Conservation (phyloP, 2,113 vertebrate genomes). For the Xenotilapia caudafasciata region DNA sequence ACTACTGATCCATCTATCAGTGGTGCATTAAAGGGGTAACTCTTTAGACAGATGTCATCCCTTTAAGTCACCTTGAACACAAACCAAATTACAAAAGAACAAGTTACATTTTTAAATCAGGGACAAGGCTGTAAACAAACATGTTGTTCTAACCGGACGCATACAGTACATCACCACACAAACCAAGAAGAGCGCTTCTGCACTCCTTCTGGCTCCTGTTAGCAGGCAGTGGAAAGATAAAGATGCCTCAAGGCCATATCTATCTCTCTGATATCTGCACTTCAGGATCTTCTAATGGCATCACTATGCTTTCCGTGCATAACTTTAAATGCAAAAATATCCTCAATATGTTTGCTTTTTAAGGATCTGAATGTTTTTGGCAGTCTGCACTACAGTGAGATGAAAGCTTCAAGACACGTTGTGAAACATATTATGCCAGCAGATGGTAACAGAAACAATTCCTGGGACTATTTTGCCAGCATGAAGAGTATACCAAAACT, state of each 20-base stretch:
- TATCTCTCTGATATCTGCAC: not conserved
- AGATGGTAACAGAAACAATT: not conserved
- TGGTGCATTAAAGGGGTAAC: not conserved
- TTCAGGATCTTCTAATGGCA: not conserved
- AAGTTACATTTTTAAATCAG: not conserved
- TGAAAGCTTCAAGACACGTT: not conserved
- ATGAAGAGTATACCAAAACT: not conserved
- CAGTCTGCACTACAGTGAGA: not conserved
- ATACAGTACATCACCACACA: not conserved
- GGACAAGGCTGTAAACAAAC: not conserved
- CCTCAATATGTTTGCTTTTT: not conserved
- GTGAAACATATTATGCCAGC: not conserved
- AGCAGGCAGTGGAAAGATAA: not conserved
- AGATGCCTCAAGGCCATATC: not conserved
- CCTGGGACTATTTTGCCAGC: not conserved
- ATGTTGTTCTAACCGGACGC: not conserved
- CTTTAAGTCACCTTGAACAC: not conserved
- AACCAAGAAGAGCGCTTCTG: not conserved
- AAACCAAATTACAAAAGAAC: not conserved
- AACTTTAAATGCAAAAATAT: not conserved
- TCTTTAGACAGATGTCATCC: not conserved
- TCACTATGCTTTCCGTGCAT: not conserved
- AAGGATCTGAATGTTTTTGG: not conserved
- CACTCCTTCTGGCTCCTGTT: not conserved
- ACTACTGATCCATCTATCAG: accelerated